Base-by-base conservation (phyloP, 2,888 invertebrate species). In the Pseudococcus viburni region DNA sequence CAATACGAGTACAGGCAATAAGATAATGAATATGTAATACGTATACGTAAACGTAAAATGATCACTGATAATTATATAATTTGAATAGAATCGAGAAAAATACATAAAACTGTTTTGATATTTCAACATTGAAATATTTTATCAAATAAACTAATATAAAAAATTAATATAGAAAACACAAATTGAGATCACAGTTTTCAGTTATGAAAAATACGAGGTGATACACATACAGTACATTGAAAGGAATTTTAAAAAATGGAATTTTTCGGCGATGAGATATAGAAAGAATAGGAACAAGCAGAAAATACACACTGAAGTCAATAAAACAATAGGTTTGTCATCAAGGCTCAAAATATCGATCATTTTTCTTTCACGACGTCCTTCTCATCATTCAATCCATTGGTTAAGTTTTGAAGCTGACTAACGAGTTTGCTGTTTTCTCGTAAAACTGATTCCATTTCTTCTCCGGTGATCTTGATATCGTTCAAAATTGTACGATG, bases 361-460 rank as follows among this genome's bases (percentile, higher is more conserved):
- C 17, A 83, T 42, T 77, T 77, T 26, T 77, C 86, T 17, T 48
- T 48, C 11, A 39, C 46, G 0, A 87, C 9, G 17, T 87, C 87
- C n/a, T 77, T 48, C 15, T 26, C 80, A n/a, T 87, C 80, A 15
- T 80, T 73, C 46, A 51, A 73, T 19, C 80, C 87, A 64, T 89
- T 89, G 7, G 89, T 89, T 73, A 91, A 86, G 17, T 90, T 90
- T 88, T 91, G 91, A 86, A 92, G 91, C 89, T 92, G 91, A 88
- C 91, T 90, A 19, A 93, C 91, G n/a, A 93, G 90, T 87, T 91
- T 91, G 1, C 91, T 91, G 91, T 93, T 93, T 90, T 92, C 92
- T 89, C 91, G 91, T 7, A 93, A 89, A 83, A 92, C 91, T 77
- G 91, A 90, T 89, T 91, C 91, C 84, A 93, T 92, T 90, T 92